phyloP scores from a whole-genome alignment of 35 echinoderm and acorn worm genomes.

The Anneissia japonica region DNA sequence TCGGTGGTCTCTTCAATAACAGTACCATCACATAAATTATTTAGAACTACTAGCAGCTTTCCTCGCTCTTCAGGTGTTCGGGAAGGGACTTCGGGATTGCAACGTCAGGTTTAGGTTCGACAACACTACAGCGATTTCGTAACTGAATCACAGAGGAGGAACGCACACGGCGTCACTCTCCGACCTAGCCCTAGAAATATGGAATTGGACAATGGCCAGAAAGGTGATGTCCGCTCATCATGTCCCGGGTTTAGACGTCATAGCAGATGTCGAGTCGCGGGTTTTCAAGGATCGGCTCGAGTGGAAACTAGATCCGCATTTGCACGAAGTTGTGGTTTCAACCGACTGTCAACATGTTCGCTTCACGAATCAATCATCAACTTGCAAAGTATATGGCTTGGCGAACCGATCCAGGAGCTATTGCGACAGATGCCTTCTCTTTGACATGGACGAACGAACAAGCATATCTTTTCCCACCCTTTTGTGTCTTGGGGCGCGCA shows the following conservation, averaged over 20 bases:
- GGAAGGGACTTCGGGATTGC: neutral
- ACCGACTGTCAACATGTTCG: constrained; percentile 8
- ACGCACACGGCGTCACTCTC: neutral
- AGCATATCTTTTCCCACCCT: neutral
- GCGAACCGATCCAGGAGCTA: neutral
- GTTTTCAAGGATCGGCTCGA: neutral
- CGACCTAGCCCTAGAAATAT: neutral
- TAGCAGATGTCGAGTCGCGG: constrained; percentile 7
- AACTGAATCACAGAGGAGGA: constrained; percentile 11
- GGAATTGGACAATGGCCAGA: neutral
- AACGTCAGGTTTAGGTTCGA: neutral
- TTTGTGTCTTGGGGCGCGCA: neutral
- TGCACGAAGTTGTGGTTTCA: neutral
- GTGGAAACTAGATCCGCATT: neutral
- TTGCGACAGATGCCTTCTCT: neutral
- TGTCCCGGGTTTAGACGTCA: neutral
- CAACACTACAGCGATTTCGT: neutral
- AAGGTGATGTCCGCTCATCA: neutral
- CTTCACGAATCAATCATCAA: neutral
- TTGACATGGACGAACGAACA: neutral
- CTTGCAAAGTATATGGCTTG: neutral
- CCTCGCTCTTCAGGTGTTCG: neutral
- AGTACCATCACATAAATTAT: neutral
- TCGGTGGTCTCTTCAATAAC: neutral
- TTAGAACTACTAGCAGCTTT: constrained; percentile 6